Base-by-base conservation (phyloP, 2,797 vertebrate genomes). In the Gallinago stenura region DNA sequence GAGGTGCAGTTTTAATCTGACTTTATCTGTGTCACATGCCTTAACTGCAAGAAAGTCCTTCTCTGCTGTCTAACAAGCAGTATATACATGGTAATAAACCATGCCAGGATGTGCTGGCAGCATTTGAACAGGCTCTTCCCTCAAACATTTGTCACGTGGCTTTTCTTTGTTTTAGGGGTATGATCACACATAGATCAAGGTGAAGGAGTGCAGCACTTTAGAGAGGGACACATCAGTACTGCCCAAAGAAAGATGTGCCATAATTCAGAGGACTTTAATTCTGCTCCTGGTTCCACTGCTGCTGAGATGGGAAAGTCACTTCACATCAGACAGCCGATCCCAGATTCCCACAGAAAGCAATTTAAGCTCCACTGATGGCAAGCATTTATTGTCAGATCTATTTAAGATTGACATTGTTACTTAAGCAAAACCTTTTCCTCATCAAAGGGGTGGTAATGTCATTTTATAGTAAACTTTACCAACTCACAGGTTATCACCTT, bases 161-260 rank as follows among this genome's bases (percentile, higher is more conserved):
- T 88, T 91, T 83, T 81, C 80, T 69, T 88, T 96, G 57, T 13
- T 93, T 94, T 87, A 93, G 65, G 10, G 35, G 17, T 72, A 20
- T 17, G 48, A 71, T 60, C 48, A 51, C 35, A 69, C 70, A 90
- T 72, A 84, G 46, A 89, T 92, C 77, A 89, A 69, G 46, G 73
- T 81, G 83, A 90, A 78, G 25, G 35, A 76, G 19, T 58, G n/a
- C 0, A 0, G 30, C 7, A 3, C 9, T 93, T 90, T 50, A 58
- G n/a, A 90, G 73, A 79, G 57, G 69, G 22, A 73, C 68, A 54
- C 15, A 4, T 3, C 7, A 56, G 9, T 30, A 17, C 2, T 41
- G 39, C 18, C 15, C 75, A 77, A 35, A 91, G 50, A 78, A 83
- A 93, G 71, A 50, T 18, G 15, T 1, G 0, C 10, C 48, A 61